Evolutionary conservation across 1,140 invertebrate genomes (phyloP).

Genomic region (Zaprionus tsacasi): DNA sequence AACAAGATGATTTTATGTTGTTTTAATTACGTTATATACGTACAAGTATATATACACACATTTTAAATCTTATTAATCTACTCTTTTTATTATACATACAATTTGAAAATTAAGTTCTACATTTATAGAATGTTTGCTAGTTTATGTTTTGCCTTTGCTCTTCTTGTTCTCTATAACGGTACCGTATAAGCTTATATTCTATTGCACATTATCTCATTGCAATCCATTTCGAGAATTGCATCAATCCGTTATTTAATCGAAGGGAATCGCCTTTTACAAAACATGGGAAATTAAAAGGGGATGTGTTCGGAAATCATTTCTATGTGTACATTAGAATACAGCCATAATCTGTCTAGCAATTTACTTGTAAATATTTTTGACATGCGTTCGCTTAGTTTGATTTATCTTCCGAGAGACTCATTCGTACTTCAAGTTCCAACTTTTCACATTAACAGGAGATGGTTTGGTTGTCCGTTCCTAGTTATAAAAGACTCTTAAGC

Average conservation of each 20-base stretch:
- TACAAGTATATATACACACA: conserved; percentile 53
- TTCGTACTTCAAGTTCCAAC: not conserved
- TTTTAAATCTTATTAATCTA: conserved; percentile 43
- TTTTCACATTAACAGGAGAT: not conserved
- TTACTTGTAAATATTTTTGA: not conserved
- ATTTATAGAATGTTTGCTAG: conserved; percentile 33
- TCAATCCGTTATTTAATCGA: not conserved
- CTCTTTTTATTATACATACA: conserved; percentile 29
- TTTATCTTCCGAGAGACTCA: not conserved
- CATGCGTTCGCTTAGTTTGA: not conserved
- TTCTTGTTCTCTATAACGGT: not conserved
- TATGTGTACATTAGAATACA: not conserved
- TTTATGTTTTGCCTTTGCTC: not conserved
- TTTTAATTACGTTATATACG: conserved; percentile 45
- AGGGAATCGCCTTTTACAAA: not conserved
- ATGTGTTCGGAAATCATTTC: not conserved
- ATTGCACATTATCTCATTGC: conserved; percentile 25
- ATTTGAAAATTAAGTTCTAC: conserved; percentile 42
- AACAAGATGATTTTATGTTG: conserved; percentile 8
- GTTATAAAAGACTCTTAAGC: not conserved
- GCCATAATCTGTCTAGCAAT: not conserved
- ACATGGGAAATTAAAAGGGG: not conserved
- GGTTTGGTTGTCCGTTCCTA: not conserved
- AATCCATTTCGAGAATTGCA: not conserved
- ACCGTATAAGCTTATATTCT: conserved; percentile 3